phyloP scores from a whole-genome alignment of 2,113 vertebrate genomes.

The Labrus mixtus region DNA sequence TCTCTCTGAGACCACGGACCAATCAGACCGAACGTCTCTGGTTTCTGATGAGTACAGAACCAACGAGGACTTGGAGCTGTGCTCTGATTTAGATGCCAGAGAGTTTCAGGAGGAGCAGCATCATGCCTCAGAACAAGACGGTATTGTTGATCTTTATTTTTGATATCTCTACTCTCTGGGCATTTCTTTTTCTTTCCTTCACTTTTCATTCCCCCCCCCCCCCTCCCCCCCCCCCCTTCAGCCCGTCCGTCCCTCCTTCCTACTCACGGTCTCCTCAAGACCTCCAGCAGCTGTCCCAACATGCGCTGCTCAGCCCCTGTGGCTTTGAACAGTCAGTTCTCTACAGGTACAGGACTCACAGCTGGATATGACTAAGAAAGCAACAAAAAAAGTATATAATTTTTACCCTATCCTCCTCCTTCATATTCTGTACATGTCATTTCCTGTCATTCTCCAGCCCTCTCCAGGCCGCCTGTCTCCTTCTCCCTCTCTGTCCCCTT shows the following conservation, averaged over 20 bases:
- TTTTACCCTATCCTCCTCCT: constrained; percentile 16
- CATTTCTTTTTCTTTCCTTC: constrained; percentile 42
- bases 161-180: not conserved
- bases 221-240: no score
- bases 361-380: constrained; percentile 9
- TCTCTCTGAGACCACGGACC: constrained; percentile 88
- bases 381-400: not conserved
- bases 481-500: constrained; percentile 65
- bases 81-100: constrained; percentile 88
- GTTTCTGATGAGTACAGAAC: constrained; percentile 85
- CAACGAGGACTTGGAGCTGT: constrained; percentile 89
- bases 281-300: constrained; percentile 79
- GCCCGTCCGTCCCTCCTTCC: constrained; percentile 71
- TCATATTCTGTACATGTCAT: constrained; percentile 34
- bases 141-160: constrained; percentile 32
- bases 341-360: constrained; percentile 64
- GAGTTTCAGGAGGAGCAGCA: constrained; percentile 82
- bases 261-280: constrained; percentile 77
- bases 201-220: constrained; percentile 56
- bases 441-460: constrained; percentile 81
- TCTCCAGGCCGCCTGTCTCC: constrained; percentile 80
- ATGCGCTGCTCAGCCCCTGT: constrained; percentile 79
- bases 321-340: constrained; percentile 54
- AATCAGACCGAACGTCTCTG: constrained; percentile 89
- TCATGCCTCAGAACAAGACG: constrained; percentile 63